Conservation (phyloP, 2,888 invertebrate species). For the Pandemis corylana region DNA sequence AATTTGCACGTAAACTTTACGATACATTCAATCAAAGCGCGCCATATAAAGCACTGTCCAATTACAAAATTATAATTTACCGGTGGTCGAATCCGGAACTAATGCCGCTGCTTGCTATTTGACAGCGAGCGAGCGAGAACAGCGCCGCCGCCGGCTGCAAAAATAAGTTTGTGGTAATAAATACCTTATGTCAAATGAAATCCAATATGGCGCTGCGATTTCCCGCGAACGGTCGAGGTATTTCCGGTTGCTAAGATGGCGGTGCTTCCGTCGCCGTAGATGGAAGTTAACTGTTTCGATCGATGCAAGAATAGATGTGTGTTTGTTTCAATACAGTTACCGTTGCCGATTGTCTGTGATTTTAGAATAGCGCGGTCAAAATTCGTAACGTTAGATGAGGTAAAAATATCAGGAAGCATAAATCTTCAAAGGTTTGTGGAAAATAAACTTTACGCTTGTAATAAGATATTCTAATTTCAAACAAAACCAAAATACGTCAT, state of each 20-base stretch:
- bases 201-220: constrained; percentile 48
- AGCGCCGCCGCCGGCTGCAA: neutral
- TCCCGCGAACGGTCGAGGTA: constrained; percentile 43
- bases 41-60: constrained; percentile 11
- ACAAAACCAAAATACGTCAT: too few species aligned
- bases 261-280: constrained; percentile 42
- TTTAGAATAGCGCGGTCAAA: neutral
- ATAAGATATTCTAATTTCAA: too few species aligned
- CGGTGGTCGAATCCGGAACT: neutral
- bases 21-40: constrained; percentile 18
- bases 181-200: constrained; percentile 17
- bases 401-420: too few species aligned
- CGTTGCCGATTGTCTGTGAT: neutral
- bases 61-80: constrained; percentile 4
- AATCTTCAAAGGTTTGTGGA: too few species aligned
- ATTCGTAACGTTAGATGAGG: too few species aligned
- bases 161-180: neutral
- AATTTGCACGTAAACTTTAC: neutral
- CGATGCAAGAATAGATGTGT: constrained; percentile 6
- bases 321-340: neutral
- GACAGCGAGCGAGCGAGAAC: neutral
- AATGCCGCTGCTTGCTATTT: neutral
- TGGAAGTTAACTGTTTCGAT: constrained; percentile 40
- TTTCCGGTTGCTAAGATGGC: constrained; percentile 46
- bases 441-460: too few species aligned